Base-by-base conservation (phyloP, 2,113 vertebrate species). In the Ariopsis seemanni region DNA sequence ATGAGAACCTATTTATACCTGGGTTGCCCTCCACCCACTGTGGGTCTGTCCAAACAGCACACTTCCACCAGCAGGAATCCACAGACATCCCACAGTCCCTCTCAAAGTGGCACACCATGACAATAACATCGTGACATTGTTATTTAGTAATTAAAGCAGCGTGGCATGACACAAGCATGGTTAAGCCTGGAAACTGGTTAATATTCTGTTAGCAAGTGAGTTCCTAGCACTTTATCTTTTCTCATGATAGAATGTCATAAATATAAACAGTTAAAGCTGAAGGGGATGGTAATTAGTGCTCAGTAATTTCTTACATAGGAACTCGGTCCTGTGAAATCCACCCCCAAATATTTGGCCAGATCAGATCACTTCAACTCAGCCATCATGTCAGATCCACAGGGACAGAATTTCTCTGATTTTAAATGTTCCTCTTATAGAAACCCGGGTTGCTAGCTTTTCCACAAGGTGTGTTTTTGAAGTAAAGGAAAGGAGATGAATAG, bases 1-100 rank as follows among this genome's bases (percentile, higher is more conserved):
- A 95, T 93, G 91, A 90, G 71, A 30, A 90, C 92, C 93, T 94
- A 93, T 94, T 95, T 95, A 94, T 94, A 93, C 88, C 91, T 86
- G 87, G 85, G 86, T 81, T 81, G 63, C 74, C 82, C 50, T 50
- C n/a, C 20, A 48, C 58, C 82, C 72, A 50, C 77, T 48, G 53
- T 42, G 80, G 27, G 50, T 27, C 7, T 65, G 53, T 85, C 88
- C 74, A 42, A 87, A 81, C 83, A 15, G 86, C 83, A 55, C 74
- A 78, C 75, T 71, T 5, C 60, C 55, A 55, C 58, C 8, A 10
- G 88, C 55, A 52, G 62, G 30, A 30, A 88, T 67, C 17, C 0
- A 0, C 58, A 80, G 83, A 74, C 72, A 82, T 50, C 50, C 60
- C 48, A 22, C 27, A 77, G 48, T 85, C 82, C n/a, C 65, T 30